Evolutionary conservation across 2,113 vertebrate genomes (phyloP), one percentile per base, ranked within the genome.

Genomic region (Loxodonta africana): DNA sequence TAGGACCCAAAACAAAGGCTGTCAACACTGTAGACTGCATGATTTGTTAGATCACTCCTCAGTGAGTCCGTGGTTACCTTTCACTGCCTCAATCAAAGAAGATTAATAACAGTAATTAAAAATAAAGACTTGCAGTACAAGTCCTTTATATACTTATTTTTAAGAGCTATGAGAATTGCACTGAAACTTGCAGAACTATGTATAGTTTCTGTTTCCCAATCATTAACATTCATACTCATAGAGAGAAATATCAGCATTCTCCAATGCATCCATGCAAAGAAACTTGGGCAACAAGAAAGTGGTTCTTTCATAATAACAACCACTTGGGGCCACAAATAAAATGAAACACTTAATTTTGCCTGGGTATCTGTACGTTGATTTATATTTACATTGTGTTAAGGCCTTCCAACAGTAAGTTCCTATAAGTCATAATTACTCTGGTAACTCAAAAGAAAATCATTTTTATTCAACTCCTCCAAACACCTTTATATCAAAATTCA

Each of bases 41-140:
- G 30, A 84, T 83, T 94, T 74, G 57, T 30, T 93, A 84, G 83
- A 97, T 33, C 53, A 41, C 71, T 95, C 84, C 41, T 60, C 25
- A 84, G 51, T 96, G 95, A 77, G 90, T 96, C 82, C 84, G 71
- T 60, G 77, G 20, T 94, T 96, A 95, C 63, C 33, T 90, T 96
- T 97, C 90, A 90, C 17, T 90, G 30, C 41, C 53, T 92, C 60
- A 67, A 44, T 84, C 51, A 81, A 95, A 90, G 23, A 95, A 87
- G 67, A 97, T 96, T 96, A 98, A 95, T 57, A 95, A 73, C 6
- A 83, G 46, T 53, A 90, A 96, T 96, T 86, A 96, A 96, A 92
- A 94, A 10, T 83, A 93, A 97, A 91, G 41, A 67, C 51, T 46
- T 77, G 30, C 3, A 71, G 51, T 2, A 14, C 18, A 92, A 60